Percentiles rank a stretch among this genome's conserved stretches.
Evolutionary conservation across 1,140 invertebrate species (phyloP).

Genomic region (Pseudomyrmex cubaensis): DNA sequence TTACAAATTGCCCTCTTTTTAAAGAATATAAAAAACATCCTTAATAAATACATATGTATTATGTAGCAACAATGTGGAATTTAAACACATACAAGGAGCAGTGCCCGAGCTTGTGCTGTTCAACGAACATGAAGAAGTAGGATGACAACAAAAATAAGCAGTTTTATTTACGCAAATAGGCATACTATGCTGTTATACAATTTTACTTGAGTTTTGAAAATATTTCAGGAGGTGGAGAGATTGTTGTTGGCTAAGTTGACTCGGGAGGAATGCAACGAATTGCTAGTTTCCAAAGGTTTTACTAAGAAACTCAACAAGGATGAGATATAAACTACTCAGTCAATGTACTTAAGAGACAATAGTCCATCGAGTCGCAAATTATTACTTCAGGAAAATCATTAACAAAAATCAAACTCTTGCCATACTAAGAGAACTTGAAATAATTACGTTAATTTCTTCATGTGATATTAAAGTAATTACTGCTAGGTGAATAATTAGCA

Average conservation of each 20-base stretch:
- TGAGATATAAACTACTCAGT: conserved; percentile 76
- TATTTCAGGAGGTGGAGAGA: conserved; percentile 87
- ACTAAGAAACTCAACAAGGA: conserved; percentile 80
- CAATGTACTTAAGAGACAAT: not conserved
- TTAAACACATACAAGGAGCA: conserved; percentile 89
- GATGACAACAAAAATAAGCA: conserved; percentile 6
- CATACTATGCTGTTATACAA: not conserved
- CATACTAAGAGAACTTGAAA: not conserved
- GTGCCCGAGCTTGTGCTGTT: conserved; percentile 89
- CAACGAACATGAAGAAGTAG: conserved; percentile 86
- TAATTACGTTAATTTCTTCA: not conserved
- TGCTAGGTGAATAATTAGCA: not conserved
- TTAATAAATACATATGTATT: conserved; percentile 59
- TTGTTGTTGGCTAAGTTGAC: conserved; percentile 86
- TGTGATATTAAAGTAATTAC: not conserved
- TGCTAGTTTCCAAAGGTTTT: conserved; percentile 88
- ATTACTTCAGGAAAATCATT: conserved; percentile 13
- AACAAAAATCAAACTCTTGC: conserved; percentile 18
- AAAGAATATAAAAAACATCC: conserved; percentile 59
- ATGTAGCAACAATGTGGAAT: conserved; percentile 87
- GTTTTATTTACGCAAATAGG: not conserved
- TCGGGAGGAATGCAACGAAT: conserved; percentile 89
- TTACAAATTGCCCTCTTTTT: conserved; percentile 12
- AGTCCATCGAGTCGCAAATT: conserved; percentile 7
- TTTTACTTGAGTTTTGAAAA: conserved; percentile 33